phyloP scores from a whole-genome alignment of 2,797 vertebrate species.

The Clarias laeviceps region DNA sequence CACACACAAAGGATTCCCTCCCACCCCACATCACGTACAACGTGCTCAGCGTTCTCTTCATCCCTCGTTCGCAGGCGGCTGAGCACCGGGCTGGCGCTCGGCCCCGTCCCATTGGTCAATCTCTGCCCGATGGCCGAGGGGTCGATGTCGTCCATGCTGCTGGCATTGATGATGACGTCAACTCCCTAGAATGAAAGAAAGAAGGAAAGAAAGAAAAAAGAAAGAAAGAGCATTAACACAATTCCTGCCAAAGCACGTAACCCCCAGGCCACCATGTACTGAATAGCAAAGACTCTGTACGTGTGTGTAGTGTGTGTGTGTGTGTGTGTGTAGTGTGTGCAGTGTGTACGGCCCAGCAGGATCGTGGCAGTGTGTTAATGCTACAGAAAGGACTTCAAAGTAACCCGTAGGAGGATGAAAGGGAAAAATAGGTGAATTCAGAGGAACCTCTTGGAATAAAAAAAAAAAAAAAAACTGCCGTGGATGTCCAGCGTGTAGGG shows the following conservation, averaged over 20 bases:
- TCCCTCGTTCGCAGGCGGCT: conserved; percentile 86
- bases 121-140: conserved; percentile 89
- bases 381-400: conserved; percentile 34
- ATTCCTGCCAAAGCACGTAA: conserved; percentile 34
- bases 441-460: conserved; percentile 21
- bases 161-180: conserved; percentile 91
- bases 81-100: conserved; percentile 88
- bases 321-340: not conserved
- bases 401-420: conserved; percentile 28
- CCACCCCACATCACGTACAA: conserved; percentile 72
- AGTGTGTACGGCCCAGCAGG: conserved; percentile 17
- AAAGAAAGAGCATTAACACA: conserved; percentile 20
- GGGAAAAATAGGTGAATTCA: conserved; percentile 29
- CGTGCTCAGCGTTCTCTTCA: conserved; percentile 82
- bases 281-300: conserved; percentile 28
- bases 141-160: conserved; percentile 94
- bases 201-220: conserved; percentile 11
- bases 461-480: not conserved
- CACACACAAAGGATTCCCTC: conserved; percentile 7
- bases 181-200: conserved; percentile 78
- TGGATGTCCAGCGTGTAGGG: conserved; percentile 22
- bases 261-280: conserved; percentile 25
- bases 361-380: conserved; percentile 5
- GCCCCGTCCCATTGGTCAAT: conserved; percentile 86
- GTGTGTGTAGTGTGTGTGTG: not conserved